Evolutionary conservation across 2,888 invertebrate species (phyloP).

Genomic region (Caenorhabditis macrosperma): DNA sequence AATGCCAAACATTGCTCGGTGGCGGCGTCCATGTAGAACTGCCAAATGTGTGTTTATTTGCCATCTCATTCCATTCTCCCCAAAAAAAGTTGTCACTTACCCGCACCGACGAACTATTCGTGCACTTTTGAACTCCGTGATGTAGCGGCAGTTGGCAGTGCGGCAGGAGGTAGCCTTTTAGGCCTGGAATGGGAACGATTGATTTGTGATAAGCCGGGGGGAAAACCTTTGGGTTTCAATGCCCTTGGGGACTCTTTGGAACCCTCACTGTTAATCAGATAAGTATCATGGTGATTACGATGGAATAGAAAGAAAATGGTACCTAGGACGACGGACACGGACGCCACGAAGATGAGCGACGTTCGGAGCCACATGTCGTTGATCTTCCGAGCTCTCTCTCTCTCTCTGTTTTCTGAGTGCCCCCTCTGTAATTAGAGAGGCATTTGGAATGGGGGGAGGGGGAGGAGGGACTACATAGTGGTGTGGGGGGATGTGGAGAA

Average conservation of each 20-base stretch:
- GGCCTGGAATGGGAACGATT: slow-evolving; percentile 15
- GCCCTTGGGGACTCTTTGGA: no score
- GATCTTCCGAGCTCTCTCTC: not conserved
- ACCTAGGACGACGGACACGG: slow-evolving; percentile 29
- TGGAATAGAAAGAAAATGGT: slow-evolving; percentile 14
- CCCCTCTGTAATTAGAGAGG: not conserved
- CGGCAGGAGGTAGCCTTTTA: slow-evolving; percentile 12
- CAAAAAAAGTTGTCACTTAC: slow-evolving; percentile 6
- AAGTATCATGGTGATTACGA: not conserved
- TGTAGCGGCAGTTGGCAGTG: slow-evolving; percentile 42
- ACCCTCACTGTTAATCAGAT: no score
- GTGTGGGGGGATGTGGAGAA: no score
- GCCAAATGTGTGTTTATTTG: no score
- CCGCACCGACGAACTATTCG: slow-evolving; percentile 39
- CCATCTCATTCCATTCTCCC: no score
- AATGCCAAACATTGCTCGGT: slow-evolving; percentile 44
- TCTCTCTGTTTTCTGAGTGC: no score
- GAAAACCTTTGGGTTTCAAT: no score
- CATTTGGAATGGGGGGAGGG: slow-evolving; percentile 18
- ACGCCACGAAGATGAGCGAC: slow-evolving; percentile 9
- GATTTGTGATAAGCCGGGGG: no score
- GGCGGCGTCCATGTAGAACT: slow-evolving; percentile 48
- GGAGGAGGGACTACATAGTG: no score
- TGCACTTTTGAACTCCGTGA: slow-evolving; percentile 51
- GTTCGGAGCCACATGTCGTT: slow-evolving; percentile 2